phyloP scores from a whole-genome alignment of 2,888 invertebrate species.

The Hirtodrosophila confusa region DNA sequence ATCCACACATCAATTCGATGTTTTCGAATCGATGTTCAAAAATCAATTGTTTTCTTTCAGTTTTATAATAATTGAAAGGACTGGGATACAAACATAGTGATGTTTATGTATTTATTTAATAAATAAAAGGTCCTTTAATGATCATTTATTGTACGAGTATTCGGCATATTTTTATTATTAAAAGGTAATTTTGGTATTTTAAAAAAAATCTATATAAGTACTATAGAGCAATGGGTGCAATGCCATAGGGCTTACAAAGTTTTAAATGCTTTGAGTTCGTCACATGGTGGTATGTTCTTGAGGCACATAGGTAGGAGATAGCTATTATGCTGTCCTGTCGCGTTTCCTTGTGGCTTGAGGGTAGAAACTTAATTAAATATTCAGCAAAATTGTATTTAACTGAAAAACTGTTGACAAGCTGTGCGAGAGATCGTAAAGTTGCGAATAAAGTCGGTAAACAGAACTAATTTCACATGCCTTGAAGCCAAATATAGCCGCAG shows the following conservation, averaged over 20 bases:
- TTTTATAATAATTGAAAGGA: no score
- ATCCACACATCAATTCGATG: not conserved
- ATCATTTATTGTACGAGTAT: no score
- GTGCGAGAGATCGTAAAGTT: conserved; percentile 57
- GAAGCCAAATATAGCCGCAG: conserved; percentile 54
- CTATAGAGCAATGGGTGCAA: no score
- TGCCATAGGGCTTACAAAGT: conserved; percentile 15
- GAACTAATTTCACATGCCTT: conserved; percentile 78
- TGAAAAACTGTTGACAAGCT: conserved; percentile 51
- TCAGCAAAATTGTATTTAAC: conserved; percentile 48
- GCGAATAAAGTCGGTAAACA: conserved; percentile 45
- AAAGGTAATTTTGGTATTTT: no score
- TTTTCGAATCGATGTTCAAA: no score
- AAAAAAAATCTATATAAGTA: no score
- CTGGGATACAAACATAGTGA: no score
- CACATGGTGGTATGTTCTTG: conserved; percentile 10
- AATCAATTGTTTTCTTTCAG: no score
- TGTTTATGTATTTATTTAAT: no score
- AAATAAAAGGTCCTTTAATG: no score
- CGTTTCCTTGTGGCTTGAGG: conserved; percentile 23
- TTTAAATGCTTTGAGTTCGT: conserved; percentile 17
- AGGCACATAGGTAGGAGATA: not conserved
- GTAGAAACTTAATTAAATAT: conserved; percentile 66
- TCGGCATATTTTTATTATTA: no score
- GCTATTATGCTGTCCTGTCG: not conserved